Percentiles rank a stretch among this genome's conserved stretches.
These are phyloP conservation scores for Brachirus orientalis DNA, from an alignment of 2,113 vertebrate species.

Conservation along the genomic window DNA sequence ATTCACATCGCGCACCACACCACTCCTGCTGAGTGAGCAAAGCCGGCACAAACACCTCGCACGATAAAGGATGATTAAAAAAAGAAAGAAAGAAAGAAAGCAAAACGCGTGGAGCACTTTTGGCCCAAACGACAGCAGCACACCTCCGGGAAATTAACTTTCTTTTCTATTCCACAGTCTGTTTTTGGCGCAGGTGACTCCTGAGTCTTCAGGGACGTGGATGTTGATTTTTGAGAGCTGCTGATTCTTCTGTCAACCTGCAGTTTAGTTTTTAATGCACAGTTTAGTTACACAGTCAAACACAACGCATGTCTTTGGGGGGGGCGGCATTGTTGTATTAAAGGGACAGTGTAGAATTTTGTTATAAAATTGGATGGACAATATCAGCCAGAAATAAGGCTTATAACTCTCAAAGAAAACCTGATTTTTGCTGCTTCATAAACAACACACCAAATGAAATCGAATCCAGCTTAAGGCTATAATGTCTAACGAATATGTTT, in stretches of 20 bases:
- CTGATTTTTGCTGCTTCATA: too few relatives aligned
- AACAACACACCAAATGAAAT: too few relatives aligned
- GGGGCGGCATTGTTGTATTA: too few relatives aligned
- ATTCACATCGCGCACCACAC: too few relatives aligned
- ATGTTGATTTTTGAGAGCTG: slow-evolving; percentile 27
- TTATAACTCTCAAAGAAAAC: too few relatives aligned
- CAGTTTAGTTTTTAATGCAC: slow-evolving; percentile 11
- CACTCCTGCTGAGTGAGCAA: slow-evolving; percentile 52
- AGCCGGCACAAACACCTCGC: slow-evolving; percentile 9
- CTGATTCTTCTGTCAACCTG: slow-evolving; percentile 7
- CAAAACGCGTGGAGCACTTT: slow-evolving; percentile 6
- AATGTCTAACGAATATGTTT: too few relatives aligned
- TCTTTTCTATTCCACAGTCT: not conserved
- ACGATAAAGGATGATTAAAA: slow-evolving; percentile 28
- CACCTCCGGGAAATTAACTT: slow-evolving; percentile 22
- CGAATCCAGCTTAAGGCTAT: too few relatives aligned
- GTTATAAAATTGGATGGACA: too few relatives aligned
- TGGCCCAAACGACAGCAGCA: not conserved
- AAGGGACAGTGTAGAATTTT: too few relatives aligned
- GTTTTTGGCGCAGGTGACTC: slow-evolving; percentile 3
- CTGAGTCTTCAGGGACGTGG: slow-evolving; percentile 12
- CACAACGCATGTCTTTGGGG: too few relatives aligned
- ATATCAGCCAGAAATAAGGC: too few relatives aligned
- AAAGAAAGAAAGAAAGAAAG: slow-evolving; percentile 30
- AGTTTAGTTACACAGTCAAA: not conserved